Base-by-base conservation (phyloP, 2,113 vertebrate species). In the Halichoerus grypus region DNA sequence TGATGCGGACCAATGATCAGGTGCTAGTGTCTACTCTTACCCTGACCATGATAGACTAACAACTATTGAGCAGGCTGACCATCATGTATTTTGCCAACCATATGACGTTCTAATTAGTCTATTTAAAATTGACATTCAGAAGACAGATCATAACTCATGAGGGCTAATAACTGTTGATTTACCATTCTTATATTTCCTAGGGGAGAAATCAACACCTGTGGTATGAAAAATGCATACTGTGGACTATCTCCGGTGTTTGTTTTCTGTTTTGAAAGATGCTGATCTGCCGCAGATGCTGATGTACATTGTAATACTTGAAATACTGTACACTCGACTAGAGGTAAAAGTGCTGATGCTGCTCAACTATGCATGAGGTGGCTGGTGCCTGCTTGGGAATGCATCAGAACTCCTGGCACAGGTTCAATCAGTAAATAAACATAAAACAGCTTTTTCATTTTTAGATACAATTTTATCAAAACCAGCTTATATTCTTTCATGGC, bases 251-350 rank as follows among this genome's bases (percentile, higher is more conserved):
- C 8, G 19, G 49, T 49, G 69, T 94, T 97, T 95, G 49, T 42
- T 93, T 92, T 95, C 84, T 81, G 84, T 88, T 93, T 74, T 51
- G 88, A 95, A 96, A 96, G 95, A 96, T 65, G 96, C 92, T 97
- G 95, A 86, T 83, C 14, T 42, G 49, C 76, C 46, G 39, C 94
- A 96, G 97, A 95, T 89, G 84, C 83, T 0, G 3, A 57, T 5
- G 24, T 69, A 90, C 79, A 90, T 82, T 92, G 72, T 95, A 82
- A 90, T 33, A 22, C 55, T 74, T n/a, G 74, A 53, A 96, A 94
- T 42, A 82, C 80, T 69, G 46, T 57, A 69, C 3, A 51, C 36
- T 86, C 1, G 3, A 79, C 55, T 4, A 5, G 53, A 71, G 86
- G 57, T 13, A 7, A 95, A 94, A 95, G 89, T 90, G 95, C 95